phyloP scores from a whole-genome alignment of 2,113 vertebrate species.

The Numenius arquata region DNA sequence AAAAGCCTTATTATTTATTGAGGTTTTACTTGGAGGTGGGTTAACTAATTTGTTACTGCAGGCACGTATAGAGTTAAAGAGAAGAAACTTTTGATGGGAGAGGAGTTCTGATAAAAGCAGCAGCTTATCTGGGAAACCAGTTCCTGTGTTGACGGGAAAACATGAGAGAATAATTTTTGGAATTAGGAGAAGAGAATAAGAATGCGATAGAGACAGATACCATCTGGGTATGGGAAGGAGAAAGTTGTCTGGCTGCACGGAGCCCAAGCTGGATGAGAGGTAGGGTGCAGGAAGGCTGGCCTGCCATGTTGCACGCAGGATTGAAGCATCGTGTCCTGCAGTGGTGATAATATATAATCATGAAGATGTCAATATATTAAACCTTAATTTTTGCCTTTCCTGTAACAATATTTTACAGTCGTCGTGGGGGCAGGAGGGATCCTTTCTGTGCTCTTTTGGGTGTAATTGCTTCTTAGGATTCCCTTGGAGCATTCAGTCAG shows the following conservation, averaged over 20 bases:
- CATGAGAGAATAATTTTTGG: not conserved
- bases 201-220: not conserved
- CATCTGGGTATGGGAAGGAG: not conserved
- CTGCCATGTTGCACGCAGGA: not conserved
- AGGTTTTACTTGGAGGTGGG: not conserved
- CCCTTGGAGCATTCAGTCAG: not conserved
- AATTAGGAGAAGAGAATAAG: not conserved
- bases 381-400: not conserved
- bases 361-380: not conserved
- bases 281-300: not conserved
- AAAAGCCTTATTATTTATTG: not conserved
- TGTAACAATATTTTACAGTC: not conserved
- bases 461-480: not conserved
- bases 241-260: not conserved
- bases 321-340: fast-evolving
- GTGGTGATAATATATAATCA: not conserved
- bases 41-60: not conserved
- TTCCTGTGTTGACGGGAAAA: not conserved
- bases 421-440: no score
- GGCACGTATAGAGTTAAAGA: not conserved
- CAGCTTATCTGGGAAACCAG: not conserved
- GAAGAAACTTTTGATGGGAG: not conserved
- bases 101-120: not conserved
- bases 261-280: not conserved
- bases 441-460: not conserved